Evolutionary conservation across 2,888 invertebrate genomes (phyloP), one percentile per base, ranked within the genome.

Genomic region (Limnephilus marmoratus): DNA sequence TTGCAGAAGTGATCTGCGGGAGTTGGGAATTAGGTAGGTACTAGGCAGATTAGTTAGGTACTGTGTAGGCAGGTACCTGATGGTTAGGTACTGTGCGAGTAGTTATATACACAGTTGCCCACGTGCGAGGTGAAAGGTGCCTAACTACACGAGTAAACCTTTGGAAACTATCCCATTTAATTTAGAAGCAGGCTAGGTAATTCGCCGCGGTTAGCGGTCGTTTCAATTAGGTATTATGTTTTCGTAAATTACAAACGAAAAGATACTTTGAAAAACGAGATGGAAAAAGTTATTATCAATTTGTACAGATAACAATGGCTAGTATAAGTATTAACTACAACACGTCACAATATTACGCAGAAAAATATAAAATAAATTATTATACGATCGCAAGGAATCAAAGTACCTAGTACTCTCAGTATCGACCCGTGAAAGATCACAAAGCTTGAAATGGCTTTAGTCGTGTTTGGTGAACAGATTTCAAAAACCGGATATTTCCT

Each of bases 81-180:
- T 24, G 5, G 24, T 68, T 24, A 24, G 68, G 9, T 68, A 68
- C n/a, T n/a, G 68, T n/a, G 68, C 9, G 24, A 68, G 68, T n/a
- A 68, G 68, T 68, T 68, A 68, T 68, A 68, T 68, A 68, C 7
- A 68, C 24, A 68, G 68, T 68, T 68, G 0, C 7, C 68, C n/a
- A 68, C n/a, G 68, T 68, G 68, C n/a, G 68, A n/a, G 68, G n/a
- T n/a, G 68, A 68, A 68, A 68, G 68, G 68, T 68, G 68, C 68
- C 68, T 24, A 9, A 18, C 53, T 53, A 53, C 53, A 18, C 53
- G 53, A 18, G 15, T 53, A 53, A 0, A 53, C 18, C 53, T 53
- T 53, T 18, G 53, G 18, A 53, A 53, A 53, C 53, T 18, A 53
- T 53, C 18, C 53, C 53, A 53, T 53, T 53, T 53, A 53, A 53